phyloP scores from a whole-genome alignment of 2,888 invertebrate genomes.

The Dryomyza anilis region DNA sequence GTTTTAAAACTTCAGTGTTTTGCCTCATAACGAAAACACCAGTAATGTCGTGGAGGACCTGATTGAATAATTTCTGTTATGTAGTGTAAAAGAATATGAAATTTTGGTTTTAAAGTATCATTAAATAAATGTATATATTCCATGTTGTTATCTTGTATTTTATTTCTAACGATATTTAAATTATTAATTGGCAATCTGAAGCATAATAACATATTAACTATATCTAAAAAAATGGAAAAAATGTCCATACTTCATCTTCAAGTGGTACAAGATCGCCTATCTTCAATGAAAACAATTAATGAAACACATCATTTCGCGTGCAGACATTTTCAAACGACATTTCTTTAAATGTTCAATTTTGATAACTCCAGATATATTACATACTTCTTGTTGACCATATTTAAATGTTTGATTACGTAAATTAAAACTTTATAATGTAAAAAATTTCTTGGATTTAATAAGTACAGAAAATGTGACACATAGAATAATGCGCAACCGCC shows the following conservation, averaged over 20 bases:
- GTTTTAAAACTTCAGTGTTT: constrained; percentile 26
- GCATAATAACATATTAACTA: constrained; percentile 27
- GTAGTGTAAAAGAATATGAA: constrained; percentile 21
- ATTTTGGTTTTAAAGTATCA: constrained; percentile 26
- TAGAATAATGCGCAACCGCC: too few relatives aligned
- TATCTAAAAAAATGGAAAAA: constrained; percentile 24
- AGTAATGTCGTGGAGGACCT: constrained; percentile 27
- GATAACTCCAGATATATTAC: constrained; percentile 25
- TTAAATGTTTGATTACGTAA: constrained; percentile 29
- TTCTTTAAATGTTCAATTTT: constrained; percentile 28
- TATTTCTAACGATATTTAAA: constrained; percentile 12
- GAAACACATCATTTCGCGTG: too few relatives aligned
- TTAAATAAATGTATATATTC: constrained; percentile 24
- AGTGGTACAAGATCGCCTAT: constrained; percentile 30
- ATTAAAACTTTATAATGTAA: constrained; percentile 29
- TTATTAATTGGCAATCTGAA: constrained; percentile 10
- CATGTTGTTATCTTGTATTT: constrained; percentile 25
- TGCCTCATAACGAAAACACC: constrained; percentile 27
- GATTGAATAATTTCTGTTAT: constrained; percentile 18
- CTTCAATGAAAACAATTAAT: constrained; percentile 27
- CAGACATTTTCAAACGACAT: constrained; percentile 28
- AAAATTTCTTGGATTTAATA: constrained; percentile 23
- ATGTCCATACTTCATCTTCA: constrained; percentile 28
- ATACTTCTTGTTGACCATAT: constrained; percentile 32
- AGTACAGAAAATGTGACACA: constrained; percentile 26